Evolutionary conservation across 2,797 vertebrate species (phyloP), one percentile per base, ranked within the genome.

Genomic region (Halcyon smyrnensis): DNA sequence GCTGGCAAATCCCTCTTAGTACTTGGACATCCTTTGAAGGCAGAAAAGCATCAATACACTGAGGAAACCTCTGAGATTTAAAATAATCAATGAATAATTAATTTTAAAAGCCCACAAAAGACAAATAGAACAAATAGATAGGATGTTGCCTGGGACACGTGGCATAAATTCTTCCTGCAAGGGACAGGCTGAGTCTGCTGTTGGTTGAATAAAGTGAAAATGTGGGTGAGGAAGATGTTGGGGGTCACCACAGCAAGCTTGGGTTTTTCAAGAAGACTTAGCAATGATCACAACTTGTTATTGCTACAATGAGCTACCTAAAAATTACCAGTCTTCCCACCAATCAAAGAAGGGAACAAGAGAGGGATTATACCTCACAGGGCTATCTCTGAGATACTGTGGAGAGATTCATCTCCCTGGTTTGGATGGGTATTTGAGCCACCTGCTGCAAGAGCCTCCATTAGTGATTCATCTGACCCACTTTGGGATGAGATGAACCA

Each of bases 311-410:
- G 20, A 76, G 32, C 13, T 24, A 56, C 5, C 9, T 83, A 76
- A 82, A 37, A 17, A 48, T 15, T 15, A 23, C 4, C 45, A 39
- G 30, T 27, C 34, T 46, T 75, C 8, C 8, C 11, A 23, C 11
- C 23, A 12, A 30, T 46, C 28, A 69, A 60, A 45, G 32, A 20
- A 15, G 21, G 20, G 27, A 57, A 13, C 24, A 57, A 23, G 30
- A 71, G 43, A 64, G 6, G 37, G 16, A 69, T 39, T 51, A 6
- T 17, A 9, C 17, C 43, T 60, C 23, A 13, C 0, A 0, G 36
- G 34, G 41, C 15, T 43, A 37, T 27, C 45, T 59, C 79, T 60
- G 65, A 76, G 62, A 14, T 5, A 2, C 15, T 14, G 2, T 0
- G 8, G 69, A 51, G 83, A 30, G 78, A 75, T 80, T 77, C 21